Evolutionary conservation across 2,113 vertebrate genomes (phyloP), one percentile per base, ranked within the genome.

Genomic region (Lepisosteus osseus): DNA sequence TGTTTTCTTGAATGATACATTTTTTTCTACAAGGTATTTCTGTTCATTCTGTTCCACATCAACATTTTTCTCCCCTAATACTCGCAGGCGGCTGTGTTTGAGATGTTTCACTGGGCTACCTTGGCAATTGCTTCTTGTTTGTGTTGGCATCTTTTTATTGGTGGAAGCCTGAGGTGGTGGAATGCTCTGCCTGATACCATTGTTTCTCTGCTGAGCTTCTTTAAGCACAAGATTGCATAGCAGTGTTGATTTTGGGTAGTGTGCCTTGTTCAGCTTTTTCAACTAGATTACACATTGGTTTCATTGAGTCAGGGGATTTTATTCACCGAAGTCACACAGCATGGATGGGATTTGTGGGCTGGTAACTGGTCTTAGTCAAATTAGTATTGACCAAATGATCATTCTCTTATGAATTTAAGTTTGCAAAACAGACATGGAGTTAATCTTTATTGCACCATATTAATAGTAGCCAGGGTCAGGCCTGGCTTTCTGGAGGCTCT

Each of bases 141-240:
- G 82, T 81, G 83, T 83, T 83, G 74, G 87, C 74, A 82, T 79
- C 76, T 80, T 76, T 76, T 51, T 83, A 77, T 82, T 88, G 86
- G 81, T 80, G 77, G 77, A 66, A 66, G 72, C 70, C 74, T 70
- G 71, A 78, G 71, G 82, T 78, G 81, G 79, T 80, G 79, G 77
- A 78, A 89, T 81, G 79, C 75, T 78, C 75, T 77, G 78, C 71
- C 78, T 70, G 72, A 77, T 82, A 79, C 77, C 74, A 85, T 90
- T 64, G 61, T 71, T 79, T 69, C 68, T 69, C 75, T 43, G 13
- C 69, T 64, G 64, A 86, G 88, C 87, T 75, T 88, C 70, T 71
- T 73, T 69, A 73, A 68, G 55, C 61, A 61, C 47, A 74, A 83
- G 80, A 79, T 70, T 77, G 80, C 74, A 76, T 76, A 76, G 78